Conservation (phyloP, 2,113 vertebrate genomes). For the Desmodus rotundus region DNA sequence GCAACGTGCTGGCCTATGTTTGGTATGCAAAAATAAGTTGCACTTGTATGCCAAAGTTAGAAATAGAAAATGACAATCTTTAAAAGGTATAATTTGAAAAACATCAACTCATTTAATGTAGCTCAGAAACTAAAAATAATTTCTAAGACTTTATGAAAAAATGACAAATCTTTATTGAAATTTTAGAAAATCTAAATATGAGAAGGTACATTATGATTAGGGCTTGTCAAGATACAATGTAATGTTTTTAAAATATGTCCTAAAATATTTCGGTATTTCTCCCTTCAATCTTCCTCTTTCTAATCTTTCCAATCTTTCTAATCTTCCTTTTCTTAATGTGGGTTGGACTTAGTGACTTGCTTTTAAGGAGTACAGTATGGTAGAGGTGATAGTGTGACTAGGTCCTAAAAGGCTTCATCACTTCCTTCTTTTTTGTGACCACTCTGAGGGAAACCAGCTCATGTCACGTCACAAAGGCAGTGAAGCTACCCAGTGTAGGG, state of each 20-base stretch:
- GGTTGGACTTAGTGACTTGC: neutral
- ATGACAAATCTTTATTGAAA: neutral
- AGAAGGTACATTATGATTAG: neutral
- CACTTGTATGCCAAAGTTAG: neutral
- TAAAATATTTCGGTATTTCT: neutral
- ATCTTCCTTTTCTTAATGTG: neutral
- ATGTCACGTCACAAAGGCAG: neutral
- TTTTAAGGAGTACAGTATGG: neutral
- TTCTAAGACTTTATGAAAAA: neutral
- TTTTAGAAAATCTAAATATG: neutral
- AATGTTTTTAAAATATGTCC: neutral
- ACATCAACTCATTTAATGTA: neutral
- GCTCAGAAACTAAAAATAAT: neutral
- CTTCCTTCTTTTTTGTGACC: neutral
- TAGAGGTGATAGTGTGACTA: neutral
- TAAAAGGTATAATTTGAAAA: neutral
- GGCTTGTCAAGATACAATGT: neutral
- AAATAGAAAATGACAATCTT: neutral
- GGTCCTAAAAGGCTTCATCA: neutral
- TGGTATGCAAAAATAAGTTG: neutral
- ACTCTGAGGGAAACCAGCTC: neutral
- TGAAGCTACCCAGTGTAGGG: neutral
- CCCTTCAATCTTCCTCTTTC: neutral
- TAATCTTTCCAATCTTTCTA: no score
- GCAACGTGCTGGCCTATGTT: neutral